Percentiles rank a stretch among this genome's conserved stretches.
phyloP scores from a whole-genome alignment of 2,888 invertebrate genomes.

The Dicyrtoma fusca region DNA sequence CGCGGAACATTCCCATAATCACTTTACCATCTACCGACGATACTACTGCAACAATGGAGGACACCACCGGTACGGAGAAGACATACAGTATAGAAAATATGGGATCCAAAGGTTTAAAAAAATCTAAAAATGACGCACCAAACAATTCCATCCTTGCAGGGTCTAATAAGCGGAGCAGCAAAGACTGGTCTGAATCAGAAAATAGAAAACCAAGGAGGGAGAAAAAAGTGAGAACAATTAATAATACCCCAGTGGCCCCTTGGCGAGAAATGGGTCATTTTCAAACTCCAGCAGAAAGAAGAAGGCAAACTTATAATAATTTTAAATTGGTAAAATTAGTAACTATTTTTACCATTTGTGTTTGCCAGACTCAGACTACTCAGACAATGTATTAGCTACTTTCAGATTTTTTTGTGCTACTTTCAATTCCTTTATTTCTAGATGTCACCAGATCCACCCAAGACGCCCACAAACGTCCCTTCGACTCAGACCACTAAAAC shows the following conservation, averaged over 20 bases:
- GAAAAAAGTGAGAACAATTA: neutral
- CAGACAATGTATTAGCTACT: neutral
- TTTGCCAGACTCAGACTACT: neutral
- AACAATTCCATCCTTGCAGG: neutral
- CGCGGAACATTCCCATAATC: neutral
- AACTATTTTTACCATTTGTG: neutral
- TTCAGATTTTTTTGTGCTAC: neutral
- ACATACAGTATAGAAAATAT: no score
- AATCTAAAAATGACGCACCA: no score
- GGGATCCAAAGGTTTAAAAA: no score
- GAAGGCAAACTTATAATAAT: conserved; percentile 23
- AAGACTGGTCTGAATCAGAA: neutral
- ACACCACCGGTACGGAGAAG: no score
- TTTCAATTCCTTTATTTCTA: neutral
- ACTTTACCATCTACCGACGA: no score
- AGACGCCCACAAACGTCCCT: neutral
- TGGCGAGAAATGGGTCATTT: conserved; percentile 23
- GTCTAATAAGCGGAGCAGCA: neutral
- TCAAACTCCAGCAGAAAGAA: conserved; percentile 15
- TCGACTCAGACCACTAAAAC: neutral
- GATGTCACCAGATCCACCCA: conserved; percentile 41
- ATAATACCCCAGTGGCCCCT: conserved; percentile 12
- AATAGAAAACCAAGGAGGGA: neutral
- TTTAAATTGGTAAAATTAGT: conserved; percentile 34
- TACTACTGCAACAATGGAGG: no score